Base-by-base conservation (phyloP, 2,797 vertebrate species). In the Mus caroli region DNA sequence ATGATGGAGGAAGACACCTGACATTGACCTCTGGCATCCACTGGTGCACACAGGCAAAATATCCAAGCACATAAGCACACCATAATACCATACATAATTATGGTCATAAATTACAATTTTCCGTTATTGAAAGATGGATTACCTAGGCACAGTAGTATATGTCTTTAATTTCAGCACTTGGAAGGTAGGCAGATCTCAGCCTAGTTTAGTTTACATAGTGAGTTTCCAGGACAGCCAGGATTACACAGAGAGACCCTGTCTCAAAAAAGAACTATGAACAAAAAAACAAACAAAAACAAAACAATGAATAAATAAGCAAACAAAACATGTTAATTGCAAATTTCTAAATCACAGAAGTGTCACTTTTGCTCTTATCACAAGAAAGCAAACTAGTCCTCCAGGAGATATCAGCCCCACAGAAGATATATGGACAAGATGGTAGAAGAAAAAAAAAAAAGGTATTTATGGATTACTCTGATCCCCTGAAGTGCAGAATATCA, bases 41-140 rank as follows among this genome's bases (percentile, higher is more conserved):
- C 7, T 2, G 12, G 34, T 37, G 34, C 34, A 60, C 11, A 58
- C n/a, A 58, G n/a, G n/a, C 78, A 80, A 80, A 12, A 22, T 80
- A 56, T n/a, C 17, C 19, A 10, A 17, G 54, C 4, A 3, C 43
- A 50, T 75, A 78, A 52, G 52, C 50, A 78, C n/a, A 34, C 50
- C 76, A 54, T 78, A 78, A 78, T 54, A 46, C 50, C 31, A 78
- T 34, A 52, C 31, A 52, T 52, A 58, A 58, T 58, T 34, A 82
- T 82, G 3, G 73, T 91, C 37, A 88, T 22, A 92, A 92, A 80
- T 28, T 85, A 2, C 8, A 67, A 92, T 84, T 76, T 75, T 88
- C 40, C n/a, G 90, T 85, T 50, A 94, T 13, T 77, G 58, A 88
- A 94, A 92, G 62, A 15, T 79, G 14, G 17, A 79, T 76, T 31